Evolutionary conservation across 2,888 invertebrate species (phyloP).

Genomic region (Loripinus fragilis): DNA sequence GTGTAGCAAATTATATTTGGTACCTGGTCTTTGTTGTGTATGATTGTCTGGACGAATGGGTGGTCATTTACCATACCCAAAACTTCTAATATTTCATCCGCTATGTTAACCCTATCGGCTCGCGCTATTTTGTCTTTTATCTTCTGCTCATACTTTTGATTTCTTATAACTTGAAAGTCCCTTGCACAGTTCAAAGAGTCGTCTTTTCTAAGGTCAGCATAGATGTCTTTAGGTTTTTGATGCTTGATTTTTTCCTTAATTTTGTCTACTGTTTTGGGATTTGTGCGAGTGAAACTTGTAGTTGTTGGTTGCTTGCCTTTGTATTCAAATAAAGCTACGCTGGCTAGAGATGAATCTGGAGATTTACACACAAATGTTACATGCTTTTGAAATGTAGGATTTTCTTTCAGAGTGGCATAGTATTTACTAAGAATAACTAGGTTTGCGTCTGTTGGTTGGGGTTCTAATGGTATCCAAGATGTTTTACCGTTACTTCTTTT

Average conservation of each 20-base stretch:
- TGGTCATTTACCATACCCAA: constrained; percentile 35
- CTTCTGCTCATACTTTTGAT: constrained; percentile 13
- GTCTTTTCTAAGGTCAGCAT: constrained; percentile 3
- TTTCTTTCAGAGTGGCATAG: neutral
- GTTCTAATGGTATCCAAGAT: constrained; percentile 9
- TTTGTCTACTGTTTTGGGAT: constrained; percentile 19
- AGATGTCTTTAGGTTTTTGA: constrained; percentile 23
- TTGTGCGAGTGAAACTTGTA: neutral
- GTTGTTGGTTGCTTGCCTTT: neutral
- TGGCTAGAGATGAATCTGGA: neutral
- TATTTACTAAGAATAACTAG: constrained; percentile 9
- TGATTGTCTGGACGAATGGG: constrained; percentile 30
- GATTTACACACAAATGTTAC: constrained; percentile 15
- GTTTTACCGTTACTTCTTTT: neutral
- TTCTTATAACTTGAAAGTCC: constrained; percentile 23
- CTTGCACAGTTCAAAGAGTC: constrained; percentile 27
- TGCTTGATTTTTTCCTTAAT: neutral
- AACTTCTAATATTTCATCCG: constrained; percentile 37
- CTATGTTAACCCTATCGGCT: constrained; percentile 18
- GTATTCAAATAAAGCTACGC: constrained; percentile 27
- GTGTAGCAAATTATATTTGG: constrained; percentile 40
- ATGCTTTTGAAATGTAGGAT: constrained; percentile 22
- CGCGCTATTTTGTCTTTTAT: neutral
- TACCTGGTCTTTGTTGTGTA: constrained; percentile 35
- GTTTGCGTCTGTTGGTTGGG: constrained; percentile 11